These are phyloP conservation scores for Capitella teleta DNA, from an alignment of 1,140 invertebrate genomes.

Conservation along the genomic window DNA sequence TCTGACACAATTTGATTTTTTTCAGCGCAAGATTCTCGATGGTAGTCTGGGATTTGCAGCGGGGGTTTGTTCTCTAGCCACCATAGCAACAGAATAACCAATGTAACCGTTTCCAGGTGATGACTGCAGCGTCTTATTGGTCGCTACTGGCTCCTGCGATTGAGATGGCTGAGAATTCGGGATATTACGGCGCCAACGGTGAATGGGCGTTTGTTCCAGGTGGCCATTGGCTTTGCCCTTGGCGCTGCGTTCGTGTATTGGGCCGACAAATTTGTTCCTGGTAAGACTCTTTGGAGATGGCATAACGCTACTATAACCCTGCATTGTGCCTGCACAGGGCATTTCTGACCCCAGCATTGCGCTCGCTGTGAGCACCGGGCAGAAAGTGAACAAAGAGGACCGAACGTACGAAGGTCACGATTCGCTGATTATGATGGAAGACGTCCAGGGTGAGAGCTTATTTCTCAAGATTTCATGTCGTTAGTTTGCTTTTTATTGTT, in stretches of 20 bases:
- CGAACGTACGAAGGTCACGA: background rate
- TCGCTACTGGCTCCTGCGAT: constrained; percentile 88
- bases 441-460: too few species aligned
- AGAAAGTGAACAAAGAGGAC: background rate
- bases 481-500: too few species aligned
- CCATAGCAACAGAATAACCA: background rate
- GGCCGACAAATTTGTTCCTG: too few species aligned
- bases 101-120: constrained; percentile 48
- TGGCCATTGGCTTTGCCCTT: constrained; percentile 79
- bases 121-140: constrained; percentile 97
- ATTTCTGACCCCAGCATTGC: background rate
- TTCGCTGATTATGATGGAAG: too few species aligned
- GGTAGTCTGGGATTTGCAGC: constrained; percentile 90
- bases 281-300: too few species aligned
- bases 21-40: constrained; percentile 82
- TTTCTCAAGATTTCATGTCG: too few species aligned
- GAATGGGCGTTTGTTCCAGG: constrained; percentile 85
- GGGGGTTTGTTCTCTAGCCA: constrained; percentile 50
- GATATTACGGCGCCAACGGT: constrained; percentile 65
- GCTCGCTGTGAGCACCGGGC: background rate
- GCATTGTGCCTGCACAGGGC: background rate
- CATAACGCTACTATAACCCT: too few species aligned
- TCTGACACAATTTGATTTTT: constrained; percentile 29
- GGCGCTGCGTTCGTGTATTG: constrained; percentile 88
- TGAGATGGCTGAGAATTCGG: constrained; percentile 74